Percentiles rank a stretch among this genome's conserved stretches.
These are phyloP conservation scores for Panthera leo DNA, from an alignment of 2,113 vertebrate species.

Conservation along the genomic window DNA sequence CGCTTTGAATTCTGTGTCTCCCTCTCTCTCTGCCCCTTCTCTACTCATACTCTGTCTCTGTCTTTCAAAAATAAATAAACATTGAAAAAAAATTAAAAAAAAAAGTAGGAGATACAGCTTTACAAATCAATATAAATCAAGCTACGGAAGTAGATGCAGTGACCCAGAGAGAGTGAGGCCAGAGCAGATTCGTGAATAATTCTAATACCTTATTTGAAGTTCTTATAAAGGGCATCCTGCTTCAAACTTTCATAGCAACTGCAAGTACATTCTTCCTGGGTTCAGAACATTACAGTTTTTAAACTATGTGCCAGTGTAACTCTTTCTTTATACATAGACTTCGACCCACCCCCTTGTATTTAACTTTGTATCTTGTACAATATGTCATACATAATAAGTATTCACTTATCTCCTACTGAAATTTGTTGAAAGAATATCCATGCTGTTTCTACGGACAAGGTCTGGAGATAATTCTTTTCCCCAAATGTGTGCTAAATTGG, in stretches of 20 bases:
- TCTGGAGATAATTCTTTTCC: not conserved
- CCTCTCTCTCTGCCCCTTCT: no score
- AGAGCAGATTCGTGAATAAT: not conserved
- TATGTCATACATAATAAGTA: not conserved
- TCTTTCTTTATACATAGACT: not conserved
- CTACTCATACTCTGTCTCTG: no score
- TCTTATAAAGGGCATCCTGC: not conserved
- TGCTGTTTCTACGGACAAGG: not conserved
- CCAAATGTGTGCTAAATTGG: not conserved
- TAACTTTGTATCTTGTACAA: not conserved
- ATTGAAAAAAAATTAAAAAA: no score
- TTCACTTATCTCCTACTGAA: not conserved
- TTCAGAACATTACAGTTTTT: not conserved
- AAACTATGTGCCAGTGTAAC: not conserved
- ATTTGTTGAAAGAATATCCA: not conserved
- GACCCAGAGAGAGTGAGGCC: not conserved
- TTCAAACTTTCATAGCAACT: not conserved
- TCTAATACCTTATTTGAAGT: not conserved
- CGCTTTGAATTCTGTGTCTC: no score
- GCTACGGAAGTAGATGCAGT: not conserved
- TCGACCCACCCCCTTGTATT: not conserved
- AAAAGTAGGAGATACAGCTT: not conserved
- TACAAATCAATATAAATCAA: not conserved
- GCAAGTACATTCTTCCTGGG: not conserved
- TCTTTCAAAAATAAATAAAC: no score